Percentiles rank a stretch among this genome's conserved stretches.
phyloP scores from a whole-genome alignment of 2,888 invertebrate species.

The Acleris cristana region DNA sequence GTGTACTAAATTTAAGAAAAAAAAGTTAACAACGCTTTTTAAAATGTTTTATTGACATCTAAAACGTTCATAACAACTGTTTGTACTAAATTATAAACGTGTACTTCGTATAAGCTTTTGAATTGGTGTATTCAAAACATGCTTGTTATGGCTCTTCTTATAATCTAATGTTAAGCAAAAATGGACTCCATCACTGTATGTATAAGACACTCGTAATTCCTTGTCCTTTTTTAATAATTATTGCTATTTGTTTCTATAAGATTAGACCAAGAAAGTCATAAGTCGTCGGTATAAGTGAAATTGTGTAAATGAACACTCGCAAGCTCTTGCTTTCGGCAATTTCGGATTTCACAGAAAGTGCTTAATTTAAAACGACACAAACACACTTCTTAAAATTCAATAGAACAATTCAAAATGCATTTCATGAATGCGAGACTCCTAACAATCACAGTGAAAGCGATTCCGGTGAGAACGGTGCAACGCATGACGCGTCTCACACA shows the following conservation, averaged over 20 bases:
- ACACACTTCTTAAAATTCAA: constrained; percentile 51
- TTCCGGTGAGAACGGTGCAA: constrained; percentile 56
- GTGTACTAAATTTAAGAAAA: neutral
- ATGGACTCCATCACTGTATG: constrained; percentile 58
- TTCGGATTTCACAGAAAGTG: constrained; percentile 27
- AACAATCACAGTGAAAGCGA: constrained; percentile 71
- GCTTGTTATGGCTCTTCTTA: constrained; percentile 69
- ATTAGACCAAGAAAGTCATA: constrained; percentile 29
- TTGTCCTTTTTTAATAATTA: constrained; percentile 41
- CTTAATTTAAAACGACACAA: constrained; percentile 31
- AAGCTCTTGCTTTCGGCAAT: constrained; percentile 53
- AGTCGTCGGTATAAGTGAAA: constrained; percentile 33
- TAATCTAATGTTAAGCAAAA: constrained; percentile 69
- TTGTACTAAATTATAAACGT: constrained; percentile 83
- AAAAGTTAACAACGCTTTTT: constrained; percentile 46
- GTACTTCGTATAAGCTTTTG: constrained; percentile 78
- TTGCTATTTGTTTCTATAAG: constrained; percentile 40
- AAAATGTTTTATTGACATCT: constrained; percentile 80
- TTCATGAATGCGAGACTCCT: constrained; percentile 59
- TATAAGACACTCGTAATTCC: constrained; percentile 61
- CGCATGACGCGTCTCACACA: constrained; percentile 49
- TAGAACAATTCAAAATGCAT: constrained; percentile 64
- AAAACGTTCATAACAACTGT: constrained; percentile 80
- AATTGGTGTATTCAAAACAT: constrained; percentile 67
- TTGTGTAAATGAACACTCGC: constrained; percentile 58